Conservation (phyloP, 2,113 vertebrate genomes). For the Lepisosteus osseus region DNA sequence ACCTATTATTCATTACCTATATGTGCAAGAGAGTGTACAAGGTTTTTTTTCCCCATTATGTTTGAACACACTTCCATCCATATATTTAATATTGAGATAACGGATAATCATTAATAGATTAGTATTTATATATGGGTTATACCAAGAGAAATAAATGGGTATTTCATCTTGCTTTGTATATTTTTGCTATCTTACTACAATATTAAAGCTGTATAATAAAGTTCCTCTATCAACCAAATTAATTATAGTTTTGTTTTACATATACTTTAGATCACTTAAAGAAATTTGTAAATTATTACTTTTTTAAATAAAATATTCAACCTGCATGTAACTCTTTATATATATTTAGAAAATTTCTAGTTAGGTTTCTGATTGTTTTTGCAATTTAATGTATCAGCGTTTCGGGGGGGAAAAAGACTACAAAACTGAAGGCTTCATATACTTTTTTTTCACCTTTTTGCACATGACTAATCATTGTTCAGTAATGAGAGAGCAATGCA, state of each 20-base stretch:
- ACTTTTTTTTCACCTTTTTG: constrained; percentile 22
- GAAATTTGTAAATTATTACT: constrained; percentile 59
- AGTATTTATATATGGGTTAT: constrained; percentile 85
- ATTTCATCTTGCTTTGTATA: constrained; percentile 84
- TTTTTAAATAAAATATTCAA: constrained; percentile 39
- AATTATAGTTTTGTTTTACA: constrained; percentile 49
- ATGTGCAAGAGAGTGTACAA: constrained; percentile 28
- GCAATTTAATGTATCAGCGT: constrained; percentile 22
- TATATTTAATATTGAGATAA: constrained; percentile 54
- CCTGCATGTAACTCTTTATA: constrained; percentile 41
- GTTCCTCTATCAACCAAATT: constrained; percentile 58
- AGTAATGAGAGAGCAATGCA: neutral
- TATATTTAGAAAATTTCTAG: constrained; percentile 28
- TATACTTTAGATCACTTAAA: constrained; percentile 53
- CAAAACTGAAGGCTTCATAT: constrained; percentile 1
- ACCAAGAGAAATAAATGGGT: constrained; percentile 68
- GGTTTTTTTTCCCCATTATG: constrained; percentile 45
- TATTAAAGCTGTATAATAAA: constrained; percentile 61
- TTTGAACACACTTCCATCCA: constrained; percentile 55
- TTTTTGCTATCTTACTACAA: constrained; percentile 82
- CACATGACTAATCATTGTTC: constrained; percentile 1
- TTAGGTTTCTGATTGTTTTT: constrained; percentile 33
- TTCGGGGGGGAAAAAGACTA: constrained; percentile 4
- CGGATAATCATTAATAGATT: constrained; percentile 60
- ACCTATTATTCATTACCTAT: constrained; percentile 8